Base-by-base conservation (phyloP, 2,888 invertebrate genomes). In the Hirtodrosophila confusa region DNA sequence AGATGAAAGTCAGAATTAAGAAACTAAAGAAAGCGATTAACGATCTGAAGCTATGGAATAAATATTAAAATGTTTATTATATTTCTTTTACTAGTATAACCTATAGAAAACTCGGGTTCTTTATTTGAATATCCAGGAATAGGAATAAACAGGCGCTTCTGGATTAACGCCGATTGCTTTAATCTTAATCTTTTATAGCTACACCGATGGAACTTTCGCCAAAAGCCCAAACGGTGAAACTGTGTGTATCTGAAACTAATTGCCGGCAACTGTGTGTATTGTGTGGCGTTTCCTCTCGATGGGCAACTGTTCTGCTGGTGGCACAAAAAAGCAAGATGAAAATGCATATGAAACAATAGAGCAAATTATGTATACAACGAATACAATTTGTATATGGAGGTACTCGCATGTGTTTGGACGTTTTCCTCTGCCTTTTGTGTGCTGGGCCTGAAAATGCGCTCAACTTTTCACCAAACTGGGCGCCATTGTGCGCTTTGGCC, bases 381-480 rank as follows among this genome's bases (percentile, higher is more conserved):
- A 27, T 27, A 31, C 27, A n/a, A 49, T 41, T 24, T 50, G 47
- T n/a, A 50, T 56, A 29, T 24, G 40, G 40, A 47, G 36, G 24
- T 62, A 49, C 29, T 27, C 10, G 29, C 11, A 27, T 27, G 35
- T 48, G 39, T 11, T 8, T 33, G 29, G 40, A 17, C 40, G 41
- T 62, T 39, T 40, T 43, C 60, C 35, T 51, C 40, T 57, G 51
- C 50, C 50, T 45, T 68, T 58, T 68, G 37, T 51, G 37, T 55
- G 41, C 64, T 64, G 56, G 64, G 64, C 70, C 54, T 67, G 68
- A 75, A 77, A 76, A 76, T 63, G 77, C 67, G 74, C 75, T 68
- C 77, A 65, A 72, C 77, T 78, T 78, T 78, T 78, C 77, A 75
- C 72, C 72, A 78, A 78, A 75, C 78, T 72, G 74, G 67, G 64